A percentile compares a stretch with the other conserved stretches of the same genome.
Conservation (phyloP, 2,113 vertebrate species). For the Odontophorus gujanensis region DNA sequence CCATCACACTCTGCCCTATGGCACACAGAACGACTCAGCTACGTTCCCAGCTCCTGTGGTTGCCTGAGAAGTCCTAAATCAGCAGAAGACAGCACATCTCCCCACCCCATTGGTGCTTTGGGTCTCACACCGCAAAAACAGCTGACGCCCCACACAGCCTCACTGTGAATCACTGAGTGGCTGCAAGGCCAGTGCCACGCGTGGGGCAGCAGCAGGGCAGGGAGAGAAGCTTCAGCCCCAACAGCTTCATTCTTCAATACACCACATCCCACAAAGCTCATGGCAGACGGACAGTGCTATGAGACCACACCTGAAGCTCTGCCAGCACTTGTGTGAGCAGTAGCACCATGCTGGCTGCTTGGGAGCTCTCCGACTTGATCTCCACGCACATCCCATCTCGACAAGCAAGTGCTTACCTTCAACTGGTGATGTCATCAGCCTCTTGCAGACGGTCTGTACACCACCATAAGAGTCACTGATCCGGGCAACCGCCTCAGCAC, state of each 20-base stretch:
- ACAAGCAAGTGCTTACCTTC: constrained; percentile 83
- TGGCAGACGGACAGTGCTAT: accelerated
- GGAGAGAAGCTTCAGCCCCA: accelerated
- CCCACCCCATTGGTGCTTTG: accelerated
- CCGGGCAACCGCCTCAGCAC: constrained; percentile 83
- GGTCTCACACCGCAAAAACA: neutral
- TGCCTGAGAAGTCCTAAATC: accelerated
- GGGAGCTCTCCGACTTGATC: accelerated
- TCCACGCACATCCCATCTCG: accelerated
- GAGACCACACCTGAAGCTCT: accelerated
- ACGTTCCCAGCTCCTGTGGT: neutral
- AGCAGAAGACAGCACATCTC: accelerated
- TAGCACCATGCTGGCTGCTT: neutral
- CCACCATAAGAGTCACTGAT: constrained; percentile 83
- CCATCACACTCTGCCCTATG: accelerated
- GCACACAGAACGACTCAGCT: neutral
- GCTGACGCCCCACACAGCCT: neutral
- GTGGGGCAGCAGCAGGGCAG: neutral
- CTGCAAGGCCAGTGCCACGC: neutral
- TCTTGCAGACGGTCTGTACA: constrained; percentile 87
- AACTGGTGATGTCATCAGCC: constrained; percentile 90
- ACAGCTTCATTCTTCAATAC: accelerated
- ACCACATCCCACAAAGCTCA: accelerated
- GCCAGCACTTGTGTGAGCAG: accelerated
- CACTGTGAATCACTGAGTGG: neutral